phyloP scores from a whole-genome alignment of 2,797 vertebrate genomes.

The Smutsia gigantea region DNA sequence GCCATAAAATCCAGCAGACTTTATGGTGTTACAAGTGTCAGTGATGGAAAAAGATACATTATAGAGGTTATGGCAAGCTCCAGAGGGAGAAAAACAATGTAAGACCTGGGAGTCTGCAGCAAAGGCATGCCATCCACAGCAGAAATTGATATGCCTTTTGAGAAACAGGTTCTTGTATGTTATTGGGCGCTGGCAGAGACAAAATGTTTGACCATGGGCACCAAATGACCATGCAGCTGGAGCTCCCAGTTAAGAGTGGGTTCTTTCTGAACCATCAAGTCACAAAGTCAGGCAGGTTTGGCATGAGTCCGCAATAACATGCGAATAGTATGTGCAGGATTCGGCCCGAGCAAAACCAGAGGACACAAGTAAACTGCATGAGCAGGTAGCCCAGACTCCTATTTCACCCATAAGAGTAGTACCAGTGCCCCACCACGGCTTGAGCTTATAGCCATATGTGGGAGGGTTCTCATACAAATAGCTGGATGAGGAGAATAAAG shows the following conservation, averaged over 20 bases:
- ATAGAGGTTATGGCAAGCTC: not conserved
- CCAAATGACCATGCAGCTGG: not conserved
- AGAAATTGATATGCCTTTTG: conserved; percentile 1
- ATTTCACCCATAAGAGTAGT: not conserved
- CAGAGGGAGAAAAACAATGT: not conserved
- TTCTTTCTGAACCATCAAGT: not conserved
- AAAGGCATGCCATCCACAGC: not conserved
- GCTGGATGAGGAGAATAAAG: not conserved
- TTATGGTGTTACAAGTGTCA: not conserved
- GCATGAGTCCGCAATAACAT: not conserved
- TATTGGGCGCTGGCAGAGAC: not conserved
- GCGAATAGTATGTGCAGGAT: not conserved
- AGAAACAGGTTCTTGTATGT: not conserved
- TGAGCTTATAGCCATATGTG: not conserved
- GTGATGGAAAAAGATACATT: not conserved
- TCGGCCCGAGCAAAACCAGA: not conserved
- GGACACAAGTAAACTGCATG: not conserved
- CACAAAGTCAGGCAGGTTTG: not conserved
- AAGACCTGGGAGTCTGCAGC: not conserved
- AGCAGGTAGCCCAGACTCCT: not conserved
- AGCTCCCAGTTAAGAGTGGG: not conserved
- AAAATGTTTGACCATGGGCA: not conserved
- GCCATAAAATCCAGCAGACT: not conserved
- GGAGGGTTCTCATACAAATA: not conserved
- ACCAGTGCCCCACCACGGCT: not conserved